phyloP scores from a whole-genome alignment of 2,113 vertebrate genomes.

The Pelodiscus sinensis region DNA sequence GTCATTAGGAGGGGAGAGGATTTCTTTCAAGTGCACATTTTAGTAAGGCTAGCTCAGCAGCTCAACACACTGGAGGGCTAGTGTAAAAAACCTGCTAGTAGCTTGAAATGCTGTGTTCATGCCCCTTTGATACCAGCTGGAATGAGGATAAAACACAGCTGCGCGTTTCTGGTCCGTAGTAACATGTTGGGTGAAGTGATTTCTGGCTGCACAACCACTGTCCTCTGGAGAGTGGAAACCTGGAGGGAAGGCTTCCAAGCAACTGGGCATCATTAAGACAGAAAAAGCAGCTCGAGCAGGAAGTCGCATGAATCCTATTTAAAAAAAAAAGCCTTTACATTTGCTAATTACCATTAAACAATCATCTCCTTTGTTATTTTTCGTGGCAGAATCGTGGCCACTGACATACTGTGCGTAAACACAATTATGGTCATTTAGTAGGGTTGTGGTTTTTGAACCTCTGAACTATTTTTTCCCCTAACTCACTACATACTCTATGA shows the following conservation, averaged over 20 bases:
- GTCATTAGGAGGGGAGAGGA: constrained; percentile 73
- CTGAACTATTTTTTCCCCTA: constrained; percentile 23
- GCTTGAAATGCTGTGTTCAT: neutral
- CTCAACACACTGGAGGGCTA: constrained; percentile 27
- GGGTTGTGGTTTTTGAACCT: constrained; percentile 42
- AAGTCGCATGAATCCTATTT: neutral
- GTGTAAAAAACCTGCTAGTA: neutral
- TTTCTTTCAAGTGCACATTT: constrained; percentile 76
- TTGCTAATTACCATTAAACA: constrained; percentile 35
- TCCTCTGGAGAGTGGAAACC: neutral
- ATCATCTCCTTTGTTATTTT: neutral
- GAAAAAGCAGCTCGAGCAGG: neutral
- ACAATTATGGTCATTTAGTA: neutral
- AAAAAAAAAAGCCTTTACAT: neutral
- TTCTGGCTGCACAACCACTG: neutral
- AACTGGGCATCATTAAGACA: neutral
- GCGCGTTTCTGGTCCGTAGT: neutral
- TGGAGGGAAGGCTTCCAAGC: neutral
- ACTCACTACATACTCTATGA: constrained; percentile 3
- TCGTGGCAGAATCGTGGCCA: neutral
- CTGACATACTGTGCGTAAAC: neutral
- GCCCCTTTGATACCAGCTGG: constrained; percentile 20
- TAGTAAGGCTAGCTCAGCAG: constrained; percentile 63
- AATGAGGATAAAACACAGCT: neutral
- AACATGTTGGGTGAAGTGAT: neutral